Percentiles rank a stretch among this genome's conserved stretches.
Evolutionary conservation across 2,113 vertebrate species (phyloP).

Genomic region (Bubo blakistoni): DNA sequence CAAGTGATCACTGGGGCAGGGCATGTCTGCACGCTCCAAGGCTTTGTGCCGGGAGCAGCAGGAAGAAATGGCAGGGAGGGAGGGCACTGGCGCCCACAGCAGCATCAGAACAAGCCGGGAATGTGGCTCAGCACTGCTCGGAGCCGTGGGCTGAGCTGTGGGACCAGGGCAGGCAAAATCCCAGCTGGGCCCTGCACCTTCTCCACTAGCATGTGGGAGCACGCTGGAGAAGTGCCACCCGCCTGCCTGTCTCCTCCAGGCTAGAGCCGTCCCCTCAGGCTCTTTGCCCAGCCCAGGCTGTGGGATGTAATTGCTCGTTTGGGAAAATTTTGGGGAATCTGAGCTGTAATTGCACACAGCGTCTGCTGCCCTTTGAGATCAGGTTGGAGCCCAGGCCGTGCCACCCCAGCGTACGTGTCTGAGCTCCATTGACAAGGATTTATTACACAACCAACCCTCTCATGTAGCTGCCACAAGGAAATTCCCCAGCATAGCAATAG

Average conservation of each 20-base stretch:
- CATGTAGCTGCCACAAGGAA: background rate
- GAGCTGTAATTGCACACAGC: background rate
- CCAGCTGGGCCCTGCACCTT: background rate
- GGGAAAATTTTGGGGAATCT: background rate
- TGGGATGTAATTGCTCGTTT: background rate
- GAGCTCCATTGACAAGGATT: background rate
- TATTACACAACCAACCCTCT: background rate
- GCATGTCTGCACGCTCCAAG: background rate
- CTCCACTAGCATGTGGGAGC: background rate
- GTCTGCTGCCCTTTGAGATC: background rate
- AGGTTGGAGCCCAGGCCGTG: background rate
- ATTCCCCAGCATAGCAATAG: background rate
- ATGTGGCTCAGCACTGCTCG: background rate
- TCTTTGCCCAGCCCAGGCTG: background rate
- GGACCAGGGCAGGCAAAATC: background rate
- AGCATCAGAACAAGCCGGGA: background rate
- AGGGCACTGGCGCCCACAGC: fast-evolving
- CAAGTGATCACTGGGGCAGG: background rate
- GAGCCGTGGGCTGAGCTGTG: background rate
- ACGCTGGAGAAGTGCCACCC: background rate
- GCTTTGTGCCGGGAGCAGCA: background rate
- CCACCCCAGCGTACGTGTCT: background rate
- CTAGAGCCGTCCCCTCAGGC: background rate
- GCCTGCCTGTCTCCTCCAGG: background rate
- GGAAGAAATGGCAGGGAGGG: background rate